Evolutionary conservation across 2,888 invertebrate species (phyloP).

Genomic region (Thumatha senex): DNA sequence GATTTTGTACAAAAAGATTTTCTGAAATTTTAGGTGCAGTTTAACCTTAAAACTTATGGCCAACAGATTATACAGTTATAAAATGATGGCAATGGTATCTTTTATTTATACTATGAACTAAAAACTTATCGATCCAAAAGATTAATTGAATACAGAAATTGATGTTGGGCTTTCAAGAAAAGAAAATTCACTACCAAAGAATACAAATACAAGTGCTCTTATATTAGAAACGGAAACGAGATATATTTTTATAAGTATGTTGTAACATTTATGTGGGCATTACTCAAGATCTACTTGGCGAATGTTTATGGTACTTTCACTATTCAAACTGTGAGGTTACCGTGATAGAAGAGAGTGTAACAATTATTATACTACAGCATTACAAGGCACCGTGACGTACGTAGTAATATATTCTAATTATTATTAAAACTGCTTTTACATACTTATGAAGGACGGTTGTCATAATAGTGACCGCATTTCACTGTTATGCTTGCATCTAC

Average conservation of each 20-base stretch:
- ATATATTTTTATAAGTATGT: constrained; percentile 6
- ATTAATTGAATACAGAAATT: no score
- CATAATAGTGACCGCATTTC: background rate
- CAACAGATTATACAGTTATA: no score
- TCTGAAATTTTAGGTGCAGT: no score
- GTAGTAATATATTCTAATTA: background rate
- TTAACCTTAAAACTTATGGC: no score
- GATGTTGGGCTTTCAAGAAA: background rate
- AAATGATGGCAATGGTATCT: no score
- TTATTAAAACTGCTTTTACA: background rate
- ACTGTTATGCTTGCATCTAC: background rate
- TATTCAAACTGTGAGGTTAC: constrained; percentile 18
- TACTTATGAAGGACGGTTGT: background rate
- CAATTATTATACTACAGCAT: constrained; percentile 16
- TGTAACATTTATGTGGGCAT: constrained; percentile 19
- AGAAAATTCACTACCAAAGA: background rate
- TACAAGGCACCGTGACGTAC: constrained; percentile 9
- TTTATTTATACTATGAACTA: no score
- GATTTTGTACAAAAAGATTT: no score
- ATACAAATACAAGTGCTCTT: background rate
- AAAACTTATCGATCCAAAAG: no score
- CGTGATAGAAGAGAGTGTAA: constrained; percentile 25
- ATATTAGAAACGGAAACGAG: constrained; percentile 1
- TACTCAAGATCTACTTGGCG: constrained; percentile 11
- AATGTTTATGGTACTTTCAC: constrained; percentile 33